Evolutionary conservation across 1,140 invertebrate species (phyloP).

Genomic region (Camponotus vicinus): DNA sequence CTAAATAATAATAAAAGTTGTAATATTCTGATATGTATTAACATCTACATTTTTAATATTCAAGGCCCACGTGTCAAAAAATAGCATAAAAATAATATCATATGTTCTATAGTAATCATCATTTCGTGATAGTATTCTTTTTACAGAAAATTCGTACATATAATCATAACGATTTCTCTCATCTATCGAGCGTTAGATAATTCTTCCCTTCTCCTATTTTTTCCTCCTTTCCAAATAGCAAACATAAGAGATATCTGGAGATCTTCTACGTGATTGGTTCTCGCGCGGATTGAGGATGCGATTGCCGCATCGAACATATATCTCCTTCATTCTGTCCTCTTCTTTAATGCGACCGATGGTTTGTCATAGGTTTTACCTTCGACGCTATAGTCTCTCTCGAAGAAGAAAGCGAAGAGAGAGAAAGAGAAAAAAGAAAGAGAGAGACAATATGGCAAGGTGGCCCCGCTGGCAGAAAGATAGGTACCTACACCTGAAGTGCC

Average conservation of each 20-base stretch:
- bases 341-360: conserved; percentile 3
- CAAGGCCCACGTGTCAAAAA: neutral
- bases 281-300: neutral
- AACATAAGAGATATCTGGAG: neutral
- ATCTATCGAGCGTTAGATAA: neutral
- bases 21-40: neutral
- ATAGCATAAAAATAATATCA: neutral
- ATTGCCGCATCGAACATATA: neutral
- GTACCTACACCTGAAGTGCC: conserved; percentile 78
- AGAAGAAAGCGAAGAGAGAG: neutral
- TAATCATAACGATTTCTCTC: neutral
- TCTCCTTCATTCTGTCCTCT: neutral
- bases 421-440: no score
- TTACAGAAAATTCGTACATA: neutral
- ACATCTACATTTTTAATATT: neutral
- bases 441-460: conserved; percentile 12
- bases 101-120: neutral
- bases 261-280: neutral
- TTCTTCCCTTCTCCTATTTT: no score
- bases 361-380: conserved; percentile 40
- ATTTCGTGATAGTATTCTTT: neutral
- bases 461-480: conserved; percentile 59
- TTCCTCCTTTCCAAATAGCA: neutral
- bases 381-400: neutral
- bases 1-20: conserved; percentile 25